These are phyloP conservation scores for Gasterosteus aculeatus DNA, from an alignment of 2,113 vertebrate species.

Conservation along the genomic window DNA sequence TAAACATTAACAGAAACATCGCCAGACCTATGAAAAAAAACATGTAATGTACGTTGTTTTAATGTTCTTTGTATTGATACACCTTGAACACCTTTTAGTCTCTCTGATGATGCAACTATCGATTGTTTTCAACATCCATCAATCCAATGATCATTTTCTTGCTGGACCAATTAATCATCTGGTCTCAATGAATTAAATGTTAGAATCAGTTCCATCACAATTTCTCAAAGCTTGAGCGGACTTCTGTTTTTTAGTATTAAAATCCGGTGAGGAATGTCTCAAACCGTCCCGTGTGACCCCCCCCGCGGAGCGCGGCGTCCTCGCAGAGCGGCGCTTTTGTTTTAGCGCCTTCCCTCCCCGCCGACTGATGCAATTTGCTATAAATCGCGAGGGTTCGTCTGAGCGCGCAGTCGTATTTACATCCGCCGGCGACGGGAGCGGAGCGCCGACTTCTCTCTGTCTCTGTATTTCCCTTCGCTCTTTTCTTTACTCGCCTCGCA, in stretches of 20 bases:
- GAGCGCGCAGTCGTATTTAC: slow-evolving; percentile 40
- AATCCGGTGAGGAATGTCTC: neutral
- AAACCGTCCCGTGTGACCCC: no score
- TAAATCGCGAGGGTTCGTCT: slow-evolving; percentile 53
- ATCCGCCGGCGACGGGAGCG: slow-evolving; percentile 26
- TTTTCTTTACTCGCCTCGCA: slow-evolving; percentile 41
- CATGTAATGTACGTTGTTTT: neutral
- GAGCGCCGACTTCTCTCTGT: slow-evolving; percentile 41
- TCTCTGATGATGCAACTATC: neutral
- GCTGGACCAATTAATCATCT: neutral
- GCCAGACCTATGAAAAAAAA: neutral
- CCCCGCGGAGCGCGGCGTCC: no score
- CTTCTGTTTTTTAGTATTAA: slow-evolving; percentile 7
- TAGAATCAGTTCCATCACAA: neutral
- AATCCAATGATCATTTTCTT: neutral
- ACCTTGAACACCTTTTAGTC: neutral
- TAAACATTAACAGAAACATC: neutral
- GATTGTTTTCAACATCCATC: neutral
- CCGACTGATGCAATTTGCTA: slow-evolving; percentile 56
- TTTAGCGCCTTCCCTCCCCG: slow-evolving; percentile 33
- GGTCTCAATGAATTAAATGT: neutral
- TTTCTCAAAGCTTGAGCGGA: neutral
- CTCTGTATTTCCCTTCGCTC: slow-evolving; percentile 57
- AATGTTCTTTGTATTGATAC: neutral
- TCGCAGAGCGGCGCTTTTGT: slow-evolving; percentile 1